Percentiles rank a stretch among this genome's conserved stretches.
Evolutionary conservation across 2,113 vertebrate genomes (phyloP).

Genomic region (Lampris megalopsis): DNA sequence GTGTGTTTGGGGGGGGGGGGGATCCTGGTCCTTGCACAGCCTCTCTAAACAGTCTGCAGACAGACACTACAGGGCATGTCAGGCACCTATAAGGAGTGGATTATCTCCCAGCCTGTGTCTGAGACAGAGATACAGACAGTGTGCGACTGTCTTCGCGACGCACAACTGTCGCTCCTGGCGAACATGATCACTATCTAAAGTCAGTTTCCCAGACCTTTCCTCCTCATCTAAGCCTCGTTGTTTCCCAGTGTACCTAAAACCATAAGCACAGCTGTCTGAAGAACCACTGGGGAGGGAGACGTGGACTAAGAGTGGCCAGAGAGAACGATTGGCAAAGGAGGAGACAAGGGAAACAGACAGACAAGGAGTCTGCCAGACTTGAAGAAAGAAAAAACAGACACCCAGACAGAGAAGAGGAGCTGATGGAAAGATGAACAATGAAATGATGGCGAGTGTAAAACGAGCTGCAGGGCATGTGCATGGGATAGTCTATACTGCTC

Average conservation of each 20-base stretch:
- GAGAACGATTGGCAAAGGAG: background rate
- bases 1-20: background rate
- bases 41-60: background rate
- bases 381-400: background rate
- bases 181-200: too few relatives aligned
- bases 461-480: slow-evolving; percentile 8
- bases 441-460: slow-evolving; percentile 8
- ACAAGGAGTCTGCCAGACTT: background rate
- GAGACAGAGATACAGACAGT: too few relatives aligned
- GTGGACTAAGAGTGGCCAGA: background rate
- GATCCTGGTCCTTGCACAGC: background rate
- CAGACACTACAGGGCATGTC: background rate
- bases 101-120: background rate
- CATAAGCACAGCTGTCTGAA: slow-evolving; percentile 11
- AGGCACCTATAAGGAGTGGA: background rate
- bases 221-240: too few relatives aligned
- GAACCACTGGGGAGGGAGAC: background rate
- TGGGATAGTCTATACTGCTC: slow-evolving; percentile 21
- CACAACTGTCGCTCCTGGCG: too few relatives aligned
- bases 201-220: background rate
- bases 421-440: slow-evolving; percentile 7
- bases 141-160: too few relatives aligned
- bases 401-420: slow-evolving; percentile 27
- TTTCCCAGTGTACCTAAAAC: background rate
- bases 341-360: slow-evolving; percentile 7